Evolutionary conservation across 2,888 invertebrate genomes (phyloP), one percentile per base, ranked within the genome.

Genomic region (Nysson spinosus): DNA sequence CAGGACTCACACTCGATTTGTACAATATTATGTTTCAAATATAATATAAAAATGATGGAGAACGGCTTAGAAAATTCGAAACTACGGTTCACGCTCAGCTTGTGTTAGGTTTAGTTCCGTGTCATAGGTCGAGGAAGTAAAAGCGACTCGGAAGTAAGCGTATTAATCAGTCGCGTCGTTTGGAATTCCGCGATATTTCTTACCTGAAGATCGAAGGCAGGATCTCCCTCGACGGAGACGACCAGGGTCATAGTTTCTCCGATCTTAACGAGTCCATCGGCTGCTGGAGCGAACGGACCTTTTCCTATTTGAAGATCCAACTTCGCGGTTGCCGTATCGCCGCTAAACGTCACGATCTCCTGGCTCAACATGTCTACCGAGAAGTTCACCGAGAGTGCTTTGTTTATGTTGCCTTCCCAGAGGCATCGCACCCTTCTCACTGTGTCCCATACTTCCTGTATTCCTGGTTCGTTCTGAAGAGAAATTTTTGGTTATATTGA

Each of bases 231-330:
- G 1, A 95, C 93, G 0, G 93, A 91, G 4, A 95, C 93, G 1
- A 94, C 95, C 58, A 95, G 88, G 0, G 95, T 95, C 93, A 95
- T 94, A 0, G 90, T 90, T 84, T 95, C 94, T 49, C 95, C 95
- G 69, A 95, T 95, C 86, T 94, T 94, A 4, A 95, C 92, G 28
- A 95, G 88, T 0, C 94, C 94, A 68, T 92, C 92, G 0, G 94
- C 94, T 50, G 93, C 90, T 2, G 91, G 91, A 0, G 94, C 94
- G 77, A 94, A 93, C 12, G 95, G 94, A 55, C 95, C 95, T 80
- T 91, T 90, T 3, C 95, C 95, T 24, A 91, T 88, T 86, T 94
- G 93, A 52, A 95, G 93, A 72, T 95, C 95, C 44, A 95, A 87
- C 65, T 92, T 91, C 4, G 94, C 94, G 87, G 93, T 92, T 0